Conservation (phyloP, 2,113 vertebrate genomes). For the Spea bombifrons region DNA sequence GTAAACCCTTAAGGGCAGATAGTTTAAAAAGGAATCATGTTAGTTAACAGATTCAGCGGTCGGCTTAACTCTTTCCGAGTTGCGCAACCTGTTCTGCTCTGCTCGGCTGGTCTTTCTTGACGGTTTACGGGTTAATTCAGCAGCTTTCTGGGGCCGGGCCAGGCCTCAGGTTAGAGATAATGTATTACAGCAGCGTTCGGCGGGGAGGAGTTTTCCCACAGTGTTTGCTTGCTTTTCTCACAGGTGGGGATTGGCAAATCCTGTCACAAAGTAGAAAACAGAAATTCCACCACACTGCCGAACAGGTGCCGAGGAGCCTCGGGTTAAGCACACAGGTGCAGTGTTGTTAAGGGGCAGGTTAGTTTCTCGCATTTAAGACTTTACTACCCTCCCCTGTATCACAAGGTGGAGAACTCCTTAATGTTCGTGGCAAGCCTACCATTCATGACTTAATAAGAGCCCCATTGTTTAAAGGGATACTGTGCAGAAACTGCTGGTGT, state of each 20-base stretch:
- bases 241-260: conserved; percentile 65
- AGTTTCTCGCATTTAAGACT: conserved; percentile 26
- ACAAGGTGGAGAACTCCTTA: conserved; percentile 42
- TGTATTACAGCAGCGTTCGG: conserved; percentile 57
- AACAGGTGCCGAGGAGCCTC: conserved; percentile 54
- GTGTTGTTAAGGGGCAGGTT: conserved; percentile 42
- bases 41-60: conserved; percentile 13
- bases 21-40: conserved; percentile 35
- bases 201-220: conserved; percentile 83
- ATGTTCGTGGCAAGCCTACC: conserved; percentile 38
- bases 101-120: conserved; percentile 42
- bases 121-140: conserved; percentile 29
- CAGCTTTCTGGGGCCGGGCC: conserved; percentile 50
- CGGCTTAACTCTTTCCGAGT: conserved; percentile 26
- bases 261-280: conserved; percentile 59
- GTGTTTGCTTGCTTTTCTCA: conserved; percentile 70
- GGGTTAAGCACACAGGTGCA: conserved; percentile 55
- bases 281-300: conserved; percentile 52
- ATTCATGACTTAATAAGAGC: conserved; percentile 42
- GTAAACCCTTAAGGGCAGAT: conserved; percentile 40
- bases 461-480: conserved; percentile 35
- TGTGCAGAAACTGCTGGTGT: conserved; percentile 24
- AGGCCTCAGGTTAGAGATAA: conserved; percentile 65
- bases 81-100: conserved; percentile 3
- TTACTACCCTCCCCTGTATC: conserved; percentile 40